phyloP scores from a whole-genome alignment of 2,888 invertebrate genomes.

The Cheilosia impressa region DNA sequence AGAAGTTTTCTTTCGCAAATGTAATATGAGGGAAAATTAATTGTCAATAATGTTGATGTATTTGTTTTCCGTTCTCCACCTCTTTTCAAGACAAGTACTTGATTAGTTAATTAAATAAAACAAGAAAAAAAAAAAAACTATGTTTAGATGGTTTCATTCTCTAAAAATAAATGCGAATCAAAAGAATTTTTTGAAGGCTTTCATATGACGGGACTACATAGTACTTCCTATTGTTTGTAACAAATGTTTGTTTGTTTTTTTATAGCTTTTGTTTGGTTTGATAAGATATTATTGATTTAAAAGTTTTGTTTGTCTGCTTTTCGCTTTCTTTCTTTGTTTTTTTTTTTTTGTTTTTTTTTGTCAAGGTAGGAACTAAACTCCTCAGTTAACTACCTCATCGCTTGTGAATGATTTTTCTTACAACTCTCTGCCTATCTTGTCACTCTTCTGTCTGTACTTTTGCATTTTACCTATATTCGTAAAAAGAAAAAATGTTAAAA shows the following conservation, averaged over 20 bases:
- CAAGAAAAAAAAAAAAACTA: constrained; percentile 19
- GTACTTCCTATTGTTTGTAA: constrained; percentile 57
- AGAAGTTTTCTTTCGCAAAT: constrained; percentile 47
- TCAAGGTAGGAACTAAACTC: constrained; percentile 67
- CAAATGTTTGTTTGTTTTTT: constrained; percentile 37
- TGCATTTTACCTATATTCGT: constrained; percentile 72
- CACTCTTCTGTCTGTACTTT: constrained; percentile 70
- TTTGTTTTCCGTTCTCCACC: no score
- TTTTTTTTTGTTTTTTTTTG: constrained; percentile 25
- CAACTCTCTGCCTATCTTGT: constrained; percentile 71
- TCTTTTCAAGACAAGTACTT: constrained; percentile 43
- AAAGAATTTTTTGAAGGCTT: constrained; percentile 19
- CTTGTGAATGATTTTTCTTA: constrained; percentile 60
- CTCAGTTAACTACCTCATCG: constrained; percentile 71
- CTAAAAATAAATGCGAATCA: constrained; percentile 61
- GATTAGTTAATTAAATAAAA: constrained; percentile 33
- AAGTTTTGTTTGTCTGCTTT: constrained; percentile 63
- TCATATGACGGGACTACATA: constrained; percentile 45
- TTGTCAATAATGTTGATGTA: constrained; percentile 12
- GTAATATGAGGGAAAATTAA: constrained; percentile 27
- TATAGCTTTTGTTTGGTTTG: constrained; percentile 31
- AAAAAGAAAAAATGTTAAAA: constrained; percentile 67
- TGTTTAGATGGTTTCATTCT: constrained; percentile 45
- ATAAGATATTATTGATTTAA: constrained; percentile 33
- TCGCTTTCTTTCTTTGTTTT: constrained; percentile 33